Evolutionary conservation across 92 coral and sea anemone species (phyloP).

Genomic region (Isaurus tuberculatus): DNA sequence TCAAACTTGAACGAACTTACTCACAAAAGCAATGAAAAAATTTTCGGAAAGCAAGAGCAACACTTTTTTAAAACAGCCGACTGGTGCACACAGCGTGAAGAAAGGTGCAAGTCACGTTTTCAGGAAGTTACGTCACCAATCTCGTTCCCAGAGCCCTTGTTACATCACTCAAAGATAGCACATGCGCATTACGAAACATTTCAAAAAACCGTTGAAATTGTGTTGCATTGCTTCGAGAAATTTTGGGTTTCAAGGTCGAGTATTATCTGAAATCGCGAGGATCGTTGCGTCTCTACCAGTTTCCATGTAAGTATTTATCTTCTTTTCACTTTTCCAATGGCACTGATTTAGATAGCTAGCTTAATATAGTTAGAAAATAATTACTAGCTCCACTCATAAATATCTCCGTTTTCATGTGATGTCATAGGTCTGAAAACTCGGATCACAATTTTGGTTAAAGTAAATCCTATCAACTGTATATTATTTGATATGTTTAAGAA

Average conservation of each 20-base stretch:
- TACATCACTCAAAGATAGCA: background rate
- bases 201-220: background rate
- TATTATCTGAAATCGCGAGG: conserved; percentile 4
- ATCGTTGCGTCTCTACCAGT: background rate
- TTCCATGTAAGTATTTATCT: conserved; percentile 5
- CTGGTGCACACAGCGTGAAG: background rate
- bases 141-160: conserved; percentile 2
- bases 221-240: conserved; percentile 1
- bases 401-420: conserved; percentile 43
- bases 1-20: background rate
- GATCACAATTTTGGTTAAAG: conserved; percentile 32
- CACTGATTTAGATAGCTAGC: conserved; percentile 8
- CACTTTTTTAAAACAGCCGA: conserved; percentile 7
- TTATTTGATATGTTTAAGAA: conserved; percentile 57
- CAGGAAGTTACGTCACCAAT: conserved; percentile 6
- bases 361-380: background rate
- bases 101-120: background rate
- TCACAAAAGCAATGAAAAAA: background rate
- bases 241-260: background rate
- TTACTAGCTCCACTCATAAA: background rate
- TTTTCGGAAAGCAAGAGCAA: background rate
- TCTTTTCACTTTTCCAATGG: background rate
- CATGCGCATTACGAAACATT: conserved; percentile 6
- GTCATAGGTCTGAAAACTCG: conserved; percentile 56
- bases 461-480: conserved; percentile 57